Percentiles rank a stretch among this genome's conserved stretches.
Conservation (phyloP, 2,888 invertebrate species). For the Netelia fuscicornis region DNA sequence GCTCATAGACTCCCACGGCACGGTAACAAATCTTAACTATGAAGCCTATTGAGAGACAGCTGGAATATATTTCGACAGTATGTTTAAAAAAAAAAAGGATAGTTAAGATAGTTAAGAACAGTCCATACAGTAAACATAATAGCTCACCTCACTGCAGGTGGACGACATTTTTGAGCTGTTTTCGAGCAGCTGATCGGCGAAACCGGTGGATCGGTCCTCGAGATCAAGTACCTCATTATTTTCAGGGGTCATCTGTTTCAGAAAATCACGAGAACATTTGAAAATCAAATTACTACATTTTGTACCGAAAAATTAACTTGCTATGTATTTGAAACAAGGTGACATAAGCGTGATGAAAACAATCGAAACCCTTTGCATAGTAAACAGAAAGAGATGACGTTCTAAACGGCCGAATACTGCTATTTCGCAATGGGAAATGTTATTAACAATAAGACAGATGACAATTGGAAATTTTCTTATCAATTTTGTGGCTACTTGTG, state of each 20-base stretch:
- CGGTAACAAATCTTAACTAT: constrained; percentile 6
- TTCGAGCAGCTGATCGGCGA: constrained; percentile 27
- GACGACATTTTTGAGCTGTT: constrained; percentile 21
- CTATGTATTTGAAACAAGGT: constrained; percentile 6
- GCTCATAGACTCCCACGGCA: constrained; percentile 20
- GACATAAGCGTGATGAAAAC: constrained; percentile 5
- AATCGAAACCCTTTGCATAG: background rate
- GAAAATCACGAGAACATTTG: constrained; percentile 15
- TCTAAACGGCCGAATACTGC: too few relatives aligned
- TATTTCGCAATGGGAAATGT: background rate
- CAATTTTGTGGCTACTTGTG: constrained; percentile 14
- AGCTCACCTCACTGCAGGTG: constrained; percentile 21
- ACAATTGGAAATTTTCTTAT: constrained; percentile 9
- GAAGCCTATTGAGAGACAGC: constrained; percentile 14
- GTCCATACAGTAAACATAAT: constrained; percentile 24
- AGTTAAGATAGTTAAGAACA: constrained; percentile 24
- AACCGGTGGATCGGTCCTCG: constrained; percentile 19
- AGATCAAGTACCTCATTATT: constrained; percentile 26
- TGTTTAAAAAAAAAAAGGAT: constrained; percentile 1
- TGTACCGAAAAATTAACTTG: background rate
- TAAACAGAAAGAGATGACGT: too few relatives aligned
- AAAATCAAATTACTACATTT: constrained; percentile 8
- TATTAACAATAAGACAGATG: background rate
- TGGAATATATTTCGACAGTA: constrained; percentile 7
- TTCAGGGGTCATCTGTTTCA: constrained; percentile 22